These are phyloP conservation scores for Orycteropus afer DNA, from an alignment of 2,113 vertebrate species.

Conservation along the genomic window DNA sequence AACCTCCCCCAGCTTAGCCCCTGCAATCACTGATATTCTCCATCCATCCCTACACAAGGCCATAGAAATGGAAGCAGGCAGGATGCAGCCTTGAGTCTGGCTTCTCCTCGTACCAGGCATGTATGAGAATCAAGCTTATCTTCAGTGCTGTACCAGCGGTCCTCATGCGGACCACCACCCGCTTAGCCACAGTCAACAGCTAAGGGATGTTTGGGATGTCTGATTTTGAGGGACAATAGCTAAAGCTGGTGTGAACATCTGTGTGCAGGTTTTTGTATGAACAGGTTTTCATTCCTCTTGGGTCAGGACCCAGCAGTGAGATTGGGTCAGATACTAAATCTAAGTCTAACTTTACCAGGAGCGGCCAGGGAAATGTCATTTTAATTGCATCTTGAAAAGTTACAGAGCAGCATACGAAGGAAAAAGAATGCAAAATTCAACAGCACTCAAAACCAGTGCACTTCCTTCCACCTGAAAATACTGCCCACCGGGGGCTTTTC, in stretches of 20 bases:
- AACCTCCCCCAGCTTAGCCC: too few relatives aligned
- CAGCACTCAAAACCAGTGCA: neutral
- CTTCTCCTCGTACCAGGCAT: too few relatives aligned
- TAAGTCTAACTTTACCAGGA: slow-evolving; percentile 20
- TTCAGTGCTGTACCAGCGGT: too few relatives aligned
- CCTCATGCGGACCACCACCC: neutral
- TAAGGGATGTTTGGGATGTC: neutral
- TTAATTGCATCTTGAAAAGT: neutral
- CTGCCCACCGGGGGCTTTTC: neutral
- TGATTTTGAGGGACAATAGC: neutral
- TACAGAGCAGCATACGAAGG: neutral
- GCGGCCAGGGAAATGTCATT: neutral
- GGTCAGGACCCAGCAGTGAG: neutral
- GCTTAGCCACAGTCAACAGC: too few relatives aligned
- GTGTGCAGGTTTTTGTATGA: neutral
- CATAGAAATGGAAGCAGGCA: too few relatives aligned
- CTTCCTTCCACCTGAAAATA: neutral
- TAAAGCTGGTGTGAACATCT: neutral
- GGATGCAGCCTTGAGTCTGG: too few relatives aligned
- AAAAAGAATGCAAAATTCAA: neutral
- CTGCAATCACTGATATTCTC: too few relatives aligned
- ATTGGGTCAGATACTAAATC: neutral
- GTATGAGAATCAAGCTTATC: too few relatives aligned
- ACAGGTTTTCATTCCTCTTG: neutral
- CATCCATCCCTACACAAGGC: too few relatives aligned